Conservation (phyloP, 2,888 invertebrate species). For the Xylota segnis region DNA sequence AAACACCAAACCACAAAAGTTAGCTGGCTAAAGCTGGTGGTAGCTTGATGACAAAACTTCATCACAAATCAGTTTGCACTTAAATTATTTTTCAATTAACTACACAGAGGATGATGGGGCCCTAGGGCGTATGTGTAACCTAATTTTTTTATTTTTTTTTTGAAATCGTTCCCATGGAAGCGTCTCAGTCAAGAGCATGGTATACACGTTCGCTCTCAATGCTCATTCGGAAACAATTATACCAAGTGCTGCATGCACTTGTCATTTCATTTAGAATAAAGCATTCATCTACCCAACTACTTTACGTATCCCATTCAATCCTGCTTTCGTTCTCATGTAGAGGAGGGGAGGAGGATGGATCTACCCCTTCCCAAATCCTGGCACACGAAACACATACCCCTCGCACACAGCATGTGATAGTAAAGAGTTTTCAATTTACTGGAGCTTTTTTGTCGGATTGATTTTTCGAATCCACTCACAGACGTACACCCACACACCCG, state of each 20-base stretch:
- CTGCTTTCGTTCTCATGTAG: constrained; percentile 13
- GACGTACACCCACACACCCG: constrained; percentile 18
- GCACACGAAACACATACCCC: neutral
- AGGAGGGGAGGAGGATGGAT: neutral
- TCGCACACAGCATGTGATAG: constrained; percentile 29
- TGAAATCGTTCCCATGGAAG: constrained; percentile 1
- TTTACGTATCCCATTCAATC: constrained; percentile 16
- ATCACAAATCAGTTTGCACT: constrained; percentile 11
- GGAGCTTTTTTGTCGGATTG: constrained; percentile 53
- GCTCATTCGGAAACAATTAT: constrained; percentile 66
- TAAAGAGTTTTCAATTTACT: constrained; percentile 69
- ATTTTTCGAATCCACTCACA: constrained; percentile 32
- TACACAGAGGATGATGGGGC: neutral
- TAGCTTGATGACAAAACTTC: neutral
- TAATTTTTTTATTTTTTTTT: no score
- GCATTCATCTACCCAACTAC: constrained; percentile 33
- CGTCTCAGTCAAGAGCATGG: constrained; percentile 38
- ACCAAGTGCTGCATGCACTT: constrained; percentile 61
- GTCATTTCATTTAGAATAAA: constrained; percentile 62
- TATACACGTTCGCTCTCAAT: constrained; percentile 28
- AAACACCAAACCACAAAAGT: neutral
- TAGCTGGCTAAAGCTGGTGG: neutral
- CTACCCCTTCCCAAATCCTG: neutral
- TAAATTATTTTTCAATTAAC: constrained; percentile 37
- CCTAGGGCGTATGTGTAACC: constrained; percentile 21